phyloP scores from a whole-genome alignment of 1,140 invertebrate genomes.

The Notospermus geniculatus region DNA sequence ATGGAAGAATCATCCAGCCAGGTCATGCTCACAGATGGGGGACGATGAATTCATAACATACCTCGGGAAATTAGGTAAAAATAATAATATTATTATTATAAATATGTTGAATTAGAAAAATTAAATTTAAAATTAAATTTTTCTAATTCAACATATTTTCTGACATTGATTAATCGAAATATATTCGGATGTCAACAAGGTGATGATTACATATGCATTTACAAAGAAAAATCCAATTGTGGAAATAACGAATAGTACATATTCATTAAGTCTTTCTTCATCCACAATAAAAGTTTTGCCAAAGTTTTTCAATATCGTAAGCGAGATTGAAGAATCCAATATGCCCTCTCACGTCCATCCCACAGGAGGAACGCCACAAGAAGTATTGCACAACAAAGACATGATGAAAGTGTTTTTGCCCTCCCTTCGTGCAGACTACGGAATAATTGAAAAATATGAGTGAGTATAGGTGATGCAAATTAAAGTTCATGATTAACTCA shows the following conservation, averaged over 20 bases:
- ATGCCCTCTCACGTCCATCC: neutral
- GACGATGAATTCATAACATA: constrained; percentile 28
- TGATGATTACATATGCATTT: too few relatives aligned
- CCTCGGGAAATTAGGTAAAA: constrained; percentile 21
- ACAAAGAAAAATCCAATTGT: too few relatives aligned
- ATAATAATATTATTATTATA: neutral
- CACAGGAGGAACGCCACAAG: constrained; percentile 38
- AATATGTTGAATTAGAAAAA: neutral
- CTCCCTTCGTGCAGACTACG: constrained; percentile 33
- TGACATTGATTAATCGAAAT: too few relatives aligned
- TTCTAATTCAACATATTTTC: too few relatives aligned
- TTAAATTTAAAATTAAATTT: too few relatives aligned
- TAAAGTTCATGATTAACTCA: neutral
- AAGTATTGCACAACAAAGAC: constrained; percentile 34
- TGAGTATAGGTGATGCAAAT: neutral
- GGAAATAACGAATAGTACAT: too few relatives aligned
- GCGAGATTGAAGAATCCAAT: neutral
- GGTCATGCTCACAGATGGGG: constrained; percentile 15
- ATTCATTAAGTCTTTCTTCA: neutral
- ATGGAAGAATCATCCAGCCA: constrained; percentile 17
- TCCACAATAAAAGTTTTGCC: neutral
- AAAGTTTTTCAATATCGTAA: neutral
- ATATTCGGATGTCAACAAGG: too few relatives aligned
- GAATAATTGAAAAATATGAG: constrained; percentile 9
- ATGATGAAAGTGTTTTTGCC: constrained; percentile 38